Conservation (phyloP, 2,113 vertebrate genomes). For the Zapus hudsonius region DNA sequence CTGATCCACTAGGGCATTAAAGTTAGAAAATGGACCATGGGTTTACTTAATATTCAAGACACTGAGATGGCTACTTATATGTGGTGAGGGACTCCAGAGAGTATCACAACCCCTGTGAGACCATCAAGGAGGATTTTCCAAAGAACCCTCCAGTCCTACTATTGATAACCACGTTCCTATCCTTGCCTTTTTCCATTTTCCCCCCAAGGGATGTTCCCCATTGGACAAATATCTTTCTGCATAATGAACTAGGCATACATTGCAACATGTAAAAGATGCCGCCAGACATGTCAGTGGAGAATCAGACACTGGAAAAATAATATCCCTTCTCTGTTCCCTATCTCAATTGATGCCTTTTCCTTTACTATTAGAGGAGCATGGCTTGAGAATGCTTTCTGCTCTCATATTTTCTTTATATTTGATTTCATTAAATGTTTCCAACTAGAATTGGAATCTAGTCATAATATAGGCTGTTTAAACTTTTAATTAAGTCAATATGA, state of each 20-base stretch:
- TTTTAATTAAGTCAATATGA: conserved; percentile 7
- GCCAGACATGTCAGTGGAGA: neutral
- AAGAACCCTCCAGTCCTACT: neutral
- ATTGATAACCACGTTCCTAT: neutral
- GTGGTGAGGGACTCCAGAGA: neutral
- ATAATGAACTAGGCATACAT: neutral
- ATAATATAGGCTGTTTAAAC: neutral
- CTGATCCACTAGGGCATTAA: neutral
- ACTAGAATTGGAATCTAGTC: neutral
- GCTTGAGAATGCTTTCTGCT: neutral
- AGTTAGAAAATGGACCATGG: neutral
- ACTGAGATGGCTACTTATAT: fast-evolving
- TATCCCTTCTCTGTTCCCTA: neutral
- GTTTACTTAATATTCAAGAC: neutral
- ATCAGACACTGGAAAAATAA: neutral
- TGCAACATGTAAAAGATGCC: neutral
- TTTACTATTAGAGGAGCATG: neutral
- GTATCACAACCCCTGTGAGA: neutral
- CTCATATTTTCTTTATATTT: neutral
- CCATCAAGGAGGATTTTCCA: neutral
- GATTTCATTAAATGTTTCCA: neutral
- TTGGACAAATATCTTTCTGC: neutral
- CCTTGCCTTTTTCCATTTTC: neutral
- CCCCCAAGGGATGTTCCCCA: neutral
- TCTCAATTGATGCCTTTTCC: neutral